These are phyloP conservation scores for Procavia capensis DNA, from an alignment of 2,113 vertebrate genomes.

Conservation along the genomic window DNA sequence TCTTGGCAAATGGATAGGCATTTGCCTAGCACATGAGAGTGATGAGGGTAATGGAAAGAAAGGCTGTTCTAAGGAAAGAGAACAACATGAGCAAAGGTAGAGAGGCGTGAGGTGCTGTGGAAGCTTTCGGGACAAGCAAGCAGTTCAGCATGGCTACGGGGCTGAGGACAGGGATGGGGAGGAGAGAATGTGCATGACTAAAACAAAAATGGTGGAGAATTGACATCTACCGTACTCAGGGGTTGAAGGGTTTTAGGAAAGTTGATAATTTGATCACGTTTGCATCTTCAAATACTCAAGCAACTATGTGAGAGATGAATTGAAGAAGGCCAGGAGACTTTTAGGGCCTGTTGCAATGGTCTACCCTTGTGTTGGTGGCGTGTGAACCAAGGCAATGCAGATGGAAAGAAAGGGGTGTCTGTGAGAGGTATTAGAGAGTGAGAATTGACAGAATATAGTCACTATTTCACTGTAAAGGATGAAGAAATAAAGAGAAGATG, in stretches of 20 bases:
- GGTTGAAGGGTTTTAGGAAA: background rate
- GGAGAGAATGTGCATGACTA: background rate
- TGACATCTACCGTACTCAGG: no score
- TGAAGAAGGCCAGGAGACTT: background rate
- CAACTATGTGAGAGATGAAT: background rate
- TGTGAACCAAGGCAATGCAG: background rate
- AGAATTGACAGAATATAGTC: background rate
- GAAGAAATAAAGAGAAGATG: background rate
- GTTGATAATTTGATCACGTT: background rate
- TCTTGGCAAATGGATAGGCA: background rate
- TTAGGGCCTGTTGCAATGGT: background rate
- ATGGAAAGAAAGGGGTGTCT: background rate
- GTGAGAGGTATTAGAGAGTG: background rate
- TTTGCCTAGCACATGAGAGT: background rate
- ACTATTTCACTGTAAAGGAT: background rate
- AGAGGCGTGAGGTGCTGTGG: background rate
- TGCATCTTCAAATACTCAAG: background rate
- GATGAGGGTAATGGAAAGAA: fast-evolving
- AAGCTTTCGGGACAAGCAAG: background rate
- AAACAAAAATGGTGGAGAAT: background rate
- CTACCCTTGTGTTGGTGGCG: background rate
- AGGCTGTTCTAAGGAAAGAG: no score
- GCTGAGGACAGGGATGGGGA: background rate
- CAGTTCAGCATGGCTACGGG: background rate
- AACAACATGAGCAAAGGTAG: no score